These are phyloP conservation scores for Euwallacea similis DNA, from an alignment of 1,140 invertebrate genomes.

Conservation along the genomic window DNA sequence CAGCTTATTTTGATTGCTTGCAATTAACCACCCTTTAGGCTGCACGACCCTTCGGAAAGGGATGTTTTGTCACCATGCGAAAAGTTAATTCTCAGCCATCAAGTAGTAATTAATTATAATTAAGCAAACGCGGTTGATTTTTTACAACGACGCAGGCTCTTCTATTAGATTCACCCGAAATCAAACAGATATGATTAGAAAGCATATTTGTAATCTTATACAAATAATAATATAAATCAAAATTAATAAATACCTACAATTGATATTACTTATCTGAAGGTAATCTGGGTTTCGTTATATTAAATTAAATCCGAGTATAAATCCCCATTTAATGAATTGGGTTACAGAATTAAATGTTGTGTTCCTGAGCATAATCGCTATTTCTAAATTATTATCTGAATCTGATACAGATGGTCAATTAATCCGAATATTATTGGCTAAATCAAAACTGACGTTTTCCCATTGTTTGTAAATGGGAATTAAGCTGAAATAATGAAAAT, in stretches of 20 bases:
- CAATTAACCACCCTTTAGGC: background rate
- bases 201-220: constrained; percentile 15
- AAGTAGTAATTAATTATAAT: too few relatives aligned
- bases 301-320: constrained; percentile 31
- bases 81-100: too few relatives aligned
- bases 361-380: constrained; percentile 23
- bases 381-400: constrained; percentile 39
- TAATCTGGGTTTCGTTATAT: constrained; percentile 28
- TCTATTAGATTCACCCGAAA: too few relatives aligned
- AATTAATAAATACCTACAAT: constrained; percentile 35
- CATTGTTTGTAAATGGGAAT: too few relatives aligned
- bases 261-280: constrained; percentile 33
- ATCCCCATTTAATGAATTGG: constrained; percentile 30
- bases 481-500: too few relatives aligned
- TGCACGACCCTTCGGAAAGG: too few relatives aligned
- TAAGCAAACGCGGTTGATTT: too few relatives aligned
- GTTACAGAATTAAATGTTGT: constrained; percentile 23
- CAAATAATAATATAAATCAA: constrained; percentile 36
- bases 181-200: constrained; percentile 6
- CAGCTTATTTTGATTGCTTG: background rate
- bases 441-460: constrained; percentile 20
- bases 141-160: too few relatives aligned
- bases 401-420: constrained; percentile 35
- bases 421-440: constrained; percentile 33
- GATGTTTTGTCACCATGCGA: too few relatives aligned